Percentiles rank a stretch among this genome's conserved stretches.
Evolutionary conservation across 2,888 invertebrate species (phyloP).

Genomic region (Hermodice carunculata): DNA sequence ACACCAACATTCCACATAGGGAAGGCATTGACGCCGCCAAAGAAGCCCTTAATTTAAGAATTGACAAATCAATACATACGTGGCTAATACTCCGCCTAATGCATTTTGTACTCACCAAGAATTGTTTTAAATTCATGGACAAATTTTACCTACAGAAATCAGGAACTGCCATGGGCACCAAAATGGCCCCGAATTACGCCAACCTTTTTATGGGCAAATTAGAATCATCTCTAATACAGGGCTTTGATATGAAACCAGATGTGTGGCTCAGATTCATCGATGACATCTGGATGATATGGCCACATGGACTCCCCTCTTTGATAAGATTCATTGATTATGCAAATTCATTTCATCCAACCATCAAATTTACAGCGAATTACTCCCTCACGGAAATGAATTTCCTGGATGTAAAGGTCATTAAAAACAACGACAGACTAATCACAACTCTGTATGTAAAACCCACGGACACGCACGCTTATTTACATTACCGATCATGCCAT

Average conservation of each 20-base stretch:
- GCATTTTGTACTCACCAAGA: not conserved
- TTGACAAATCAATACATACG: too few relatives aligned
- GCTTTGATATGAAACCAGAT: not conserved
- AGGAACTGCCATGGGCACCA: conserved; percentile 1
- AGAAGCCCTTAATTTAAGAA: not conserved
- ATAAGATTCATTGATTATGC: not conserved
- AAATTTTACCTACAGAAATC: not conserved
- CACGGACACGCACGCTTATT: not conserved
- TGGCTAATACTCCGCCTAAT: not conserved
- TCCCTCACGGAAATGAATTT: not conserved
- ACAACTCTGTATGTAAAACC: not conserved
- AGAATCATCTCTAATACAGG: not conserved
- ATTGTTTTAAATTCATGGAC: not conserved
- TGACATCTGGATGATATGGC: conserved; percentile 1
- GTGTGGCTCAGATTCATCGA: conserved; percentile 1
- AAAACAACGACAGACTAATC: not conserved
- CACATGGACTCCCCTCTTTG: not conserved
- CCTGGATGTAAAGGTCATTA: not conserved
- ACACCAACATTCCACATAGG: conserved; percentile 2
- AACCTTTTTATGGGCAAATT: not conserved
- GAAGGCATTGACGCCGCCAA: not conserved
- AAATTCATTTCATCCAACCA: not conserved
- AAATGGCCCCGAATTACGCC: not conserved
- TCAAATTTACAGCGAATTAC: not conserved
- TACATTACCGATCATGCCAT: not conserved